Evolutionary conservation across 2,797 vertebrate genomes (phyloP).

Genomic region (Alcedo atthis): DNA sequence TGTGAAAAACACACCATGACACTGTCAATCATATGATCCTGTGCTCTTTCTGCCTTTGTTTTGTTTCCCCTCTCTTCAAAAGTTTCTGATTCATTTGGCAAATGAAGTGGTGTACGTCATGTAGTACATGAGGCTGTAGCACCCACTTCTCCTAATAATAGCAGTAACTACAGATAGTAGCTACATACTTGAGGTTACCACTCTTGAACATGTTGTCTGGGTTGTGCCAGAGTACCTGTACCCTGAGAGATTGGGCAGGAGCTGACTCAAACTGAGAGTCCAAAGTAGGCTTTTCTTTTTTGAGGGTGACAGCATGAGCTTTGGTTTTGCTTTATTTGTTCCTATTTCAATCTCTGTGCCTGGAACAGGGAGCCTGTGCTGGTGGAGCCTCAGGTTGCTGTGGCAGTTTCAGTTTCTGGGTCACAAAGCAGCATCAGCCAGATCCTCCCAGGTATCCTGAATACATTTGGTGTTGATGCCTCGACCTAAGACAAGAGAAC

Average conservation of each 20-base stretch:
- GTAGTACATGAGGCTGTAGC: not conserved
- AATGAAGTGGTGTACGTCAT: not conserved
- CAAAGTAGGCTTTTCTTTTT: not conserved
- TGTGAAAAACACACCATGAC: not conserved
- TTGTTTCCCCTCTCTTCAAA: conserved; percentile 16
- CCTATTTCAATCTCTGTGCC: not conserved
- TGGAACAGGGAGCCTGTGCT: fast-evolving
- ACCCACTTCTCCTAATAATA: not conserved
- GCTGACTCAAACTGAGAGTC: not conserved
- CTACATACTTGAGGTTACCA: not conserved
- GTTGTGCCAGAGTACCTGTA: not conserved
- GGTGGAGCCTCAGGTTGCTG: not conserved
- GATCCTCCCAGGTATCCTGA: not conserved
- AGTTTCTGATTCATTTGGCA: conserved; percentile 43
- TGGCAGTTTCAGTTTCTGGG: not conserved
- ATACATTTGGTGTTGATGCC: not conserved
- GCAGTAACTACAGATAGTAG: not conserved
- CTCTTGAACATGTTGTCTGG: not conserved
- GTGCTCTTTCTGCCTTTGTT: conserved; percentile 25
- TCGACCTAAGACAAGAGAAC: not conserved
- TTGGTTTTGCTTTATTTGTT: not conserved
- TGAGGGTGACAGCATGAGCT: not conserved
- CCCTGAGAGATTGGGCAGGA: not conserved
- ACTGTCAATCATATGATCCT: not conserved
- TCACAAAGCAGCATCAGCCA: not conserved